Evolutionary conservation across 2,888 invertebrate species (phyloP).

Genomic region (Onchidella celtica): DNA sequence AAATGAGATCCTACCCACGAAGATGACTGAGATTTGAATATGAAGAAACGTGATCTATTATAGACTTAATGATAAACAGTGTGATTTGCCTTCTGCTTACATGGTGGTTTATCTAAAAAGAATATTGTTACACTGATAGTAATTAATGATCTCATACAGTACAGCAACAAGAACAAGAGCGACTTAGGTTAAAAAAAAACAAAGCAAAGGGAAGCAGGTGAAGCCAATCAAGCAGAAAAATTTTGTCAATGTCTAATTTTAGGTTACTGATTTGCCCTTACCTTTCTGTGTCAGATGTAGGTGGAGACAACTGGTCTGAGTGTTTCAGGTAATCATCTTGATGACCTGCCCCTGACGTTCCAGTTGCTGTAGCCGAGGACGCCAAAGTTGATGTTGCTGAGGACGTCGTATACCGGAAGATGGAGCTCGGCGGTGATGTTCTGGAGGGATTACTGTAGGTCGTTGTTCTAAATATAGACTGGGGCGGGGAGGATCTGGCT

Average conservation of each 20-base stretch:
- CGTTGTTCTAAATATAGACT: constrained; percentile 20
- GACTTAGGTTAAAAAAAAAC: neutral
- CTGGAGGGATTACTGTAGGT: constrained; percentile 10
- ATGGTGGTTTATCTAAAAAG: too few species aligned
- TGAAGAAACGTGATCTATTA: too few species aligned
- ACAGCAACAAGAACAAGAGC: too few species aligned
- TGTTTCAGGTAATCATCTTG: constrained; percentile 19
- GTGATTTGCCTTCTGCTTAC: too few species aligned
- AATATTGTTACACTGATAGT: too few species aligned
- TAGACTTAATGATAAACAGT: too few species aligned
- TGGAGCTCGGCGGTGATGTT: constrained; percentile 38
- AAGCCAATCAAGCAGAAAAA: neutral
- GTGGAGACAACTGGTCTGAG: constrained; percentile 41
- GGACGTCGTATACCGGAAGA: constrained; percentile 23
- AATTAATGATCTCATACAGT: too few species aligned
- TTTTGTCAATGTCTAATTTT: neutral
- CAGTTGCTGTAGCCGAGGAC: neutral
- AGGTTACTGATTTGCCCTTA: neutral
- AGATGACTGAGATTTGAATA: too few species aligned
- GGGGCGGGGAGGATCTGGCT: constrained; percentile 37
- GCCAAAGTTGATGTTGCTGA: neutral
- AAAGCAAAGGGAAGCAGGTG: neutral
- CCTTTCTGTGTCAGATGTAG: constrained; percentile 15
- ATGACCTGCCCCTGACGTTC: neutral
- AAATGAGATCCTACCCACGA: too few species aligned